Conservation (phyloP, 1,140 invertebrate species). For the Hesperophylax magnus region DNA sequence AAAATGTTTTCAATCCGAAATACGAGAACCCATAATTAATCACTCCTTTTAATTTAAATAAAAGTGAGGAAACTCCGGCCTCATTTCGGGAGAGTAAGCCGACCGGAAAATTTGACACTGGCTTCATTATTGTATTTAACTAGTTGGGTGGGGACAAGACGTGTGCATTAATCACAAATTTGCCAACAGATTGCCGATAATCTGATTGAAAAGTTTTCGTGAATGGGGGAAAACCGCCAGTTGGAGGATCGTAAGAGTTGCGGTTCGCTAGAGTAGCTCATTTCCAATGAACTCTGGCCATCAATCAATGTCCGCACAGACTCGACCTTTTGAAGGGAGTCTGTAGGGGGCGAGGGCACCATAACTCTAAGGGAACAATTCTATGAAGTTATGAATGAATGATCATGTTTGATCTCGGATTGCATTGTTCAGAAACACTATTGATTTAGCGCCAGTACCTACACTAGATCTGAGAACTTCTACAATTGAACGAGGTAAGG, state of each 20-base stretch:
- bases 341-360: not conserved
- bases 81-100: too few species aligned
- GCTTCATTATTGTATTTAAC: not conserved
- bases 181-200: not conserved
- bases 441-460: not conserved
- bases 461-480: not conserved
- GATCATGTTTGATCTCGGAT: conserved; percentile 19
- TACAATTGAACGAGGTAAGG: not conserved
- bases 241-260: not conserved
- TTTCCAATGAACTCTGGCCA: conserved; percentile 34
- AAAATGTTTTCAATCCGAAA: too few species aligned
- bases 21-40: too few species aligned
- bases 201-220: not conserved
- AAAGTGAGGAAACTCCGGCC: too few species aligned
- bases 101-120: too few species aligned
- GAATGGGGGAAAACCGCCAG: too few species aligned
- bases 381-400: conserved; percentile 14
- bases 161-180: conserved; percentile 15
- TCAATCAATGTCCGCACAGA: conserved; percentile 51
- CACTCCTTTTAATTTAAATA: too few species aligned
- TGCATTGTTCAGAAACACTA: conserved; percentile 18
- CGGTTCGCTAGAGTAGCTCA: conserved; percentile 5
- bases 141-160: not conserved
- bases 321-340: conserved; percentile 17
- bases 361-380: not conserved